Evolutionary conservation across 2,113 vertebrate species (phyloP).

Genomic region (Malurus cyaneus): DNA sequence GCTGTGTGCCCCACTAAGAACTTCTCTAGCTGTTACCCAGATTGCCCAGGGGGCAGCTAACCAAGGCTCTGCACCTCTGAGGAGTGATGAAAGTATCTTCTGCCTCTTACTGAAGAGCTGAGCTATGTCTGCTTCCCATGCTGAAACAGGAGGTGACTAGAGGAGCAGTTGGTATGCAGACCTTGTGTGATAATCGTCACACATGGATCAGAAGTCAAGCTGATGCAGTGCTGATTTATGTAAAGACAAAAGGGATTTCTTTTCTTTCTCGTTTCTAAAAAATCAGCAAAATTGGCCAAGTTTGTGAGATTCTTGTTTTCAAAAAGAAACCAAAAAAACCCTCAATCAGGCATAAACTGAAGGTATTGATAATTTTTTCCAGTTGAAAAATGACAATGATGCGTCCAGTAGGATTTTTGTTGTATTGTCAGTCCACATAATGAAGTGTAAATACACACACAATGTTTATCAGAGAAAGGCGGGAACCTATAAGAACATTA

Average conservation of each 20-base stretch:
- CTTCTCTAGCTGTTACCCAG: background rate
- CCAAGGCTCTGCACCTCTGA: background rate
- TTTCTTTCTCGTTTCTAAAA: background rate
- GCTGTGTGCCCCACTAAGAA: background rate
- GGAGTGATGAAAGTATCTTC: rapidly evolving
- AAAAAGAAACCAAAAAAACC: background rate
- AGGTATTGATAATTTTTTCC: background rate
- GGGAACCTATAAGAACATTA: rapidly evolving
- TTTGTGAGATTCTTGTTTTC: background rate
- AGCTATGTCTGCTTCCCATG: rapidly evolving
- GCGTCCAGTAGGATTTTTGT: background rate
- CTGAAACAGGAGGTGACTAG: background rate
- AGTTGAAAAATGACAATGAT: background rate
- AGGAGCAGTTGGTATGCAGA: background rate
- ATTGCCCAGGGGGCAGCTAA: background rate
- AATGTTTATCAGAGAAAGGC: background rate
- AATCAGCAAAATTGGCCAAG: background rate
- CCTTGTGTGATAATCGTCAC: background rate
- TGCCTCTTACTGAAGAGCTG: background rate
- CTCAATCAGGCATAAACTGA: background rate
- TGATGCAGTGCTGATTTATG: background rate
- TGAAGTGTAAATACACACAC: rapidly evolving
- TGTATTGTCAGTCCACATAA: background rate
- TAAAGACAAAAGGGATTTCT: background rate
- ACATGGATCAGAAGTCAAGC: background rate